phyloP scores from a whole-genome alignment of 1,140 invertebrate species.

The Lutraria rhynchaena region DNA sequence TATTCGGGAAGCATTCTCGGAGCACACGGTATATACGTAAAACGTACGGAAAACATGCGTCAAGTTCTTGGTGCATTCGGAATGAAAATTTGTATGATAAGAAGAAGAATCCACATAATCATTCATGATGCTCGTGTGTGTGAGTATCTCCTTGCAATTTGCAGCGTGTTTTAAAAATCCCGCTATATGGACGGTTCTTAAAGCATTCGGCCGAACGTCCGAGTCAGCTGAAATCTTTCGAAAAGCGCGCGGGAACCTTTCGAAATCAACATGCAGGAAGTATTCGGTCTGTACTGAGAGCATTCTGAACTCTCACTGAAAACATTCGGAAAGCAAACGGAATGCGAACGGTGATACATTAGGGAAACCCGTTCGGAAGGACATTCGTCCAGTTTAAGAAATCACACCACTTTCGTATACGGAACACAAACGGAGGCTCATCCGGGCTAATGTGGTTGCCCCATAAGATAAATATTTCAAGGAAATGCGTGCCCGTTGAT shows the following conservation, averaged over 20 bases:
- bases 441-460: not conserved
- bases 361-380: not conserved
- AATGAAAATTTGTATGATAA: too few species aligned
- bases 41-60: constrained; percentile 7
- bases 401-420: constrained; percentile 1
- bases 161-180: too few species aligned
- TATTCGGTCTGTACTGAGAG: not conserved
- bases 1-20: not conserved
- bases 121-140: too few species aligned
- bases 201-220: not conserved
- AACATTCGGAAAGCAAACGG: not conserved
- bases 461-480: too few species aligned
- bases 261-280: not conserved
- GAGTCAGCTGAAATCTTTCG: not conserved
- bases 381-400: not conserved
- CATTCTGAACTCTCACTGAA: not conserved
- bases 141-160: too few species aligned
- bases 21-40: not conserved
- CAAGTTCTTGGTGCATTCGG: not conserved
- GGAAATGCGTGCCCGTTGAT: too few species aligned
- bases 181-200: too few species aligned
- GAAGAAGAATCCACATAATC: too few species aligned
- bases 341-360: too few species aligned
- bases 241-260: not conserved
- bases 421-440: not conserved